Evolutionary conservation across 2,888 invertebrate genomes (phyloP), one percentile per base, ranked within the genome.

Genomic region (Drosophila ezoana): DNA sequence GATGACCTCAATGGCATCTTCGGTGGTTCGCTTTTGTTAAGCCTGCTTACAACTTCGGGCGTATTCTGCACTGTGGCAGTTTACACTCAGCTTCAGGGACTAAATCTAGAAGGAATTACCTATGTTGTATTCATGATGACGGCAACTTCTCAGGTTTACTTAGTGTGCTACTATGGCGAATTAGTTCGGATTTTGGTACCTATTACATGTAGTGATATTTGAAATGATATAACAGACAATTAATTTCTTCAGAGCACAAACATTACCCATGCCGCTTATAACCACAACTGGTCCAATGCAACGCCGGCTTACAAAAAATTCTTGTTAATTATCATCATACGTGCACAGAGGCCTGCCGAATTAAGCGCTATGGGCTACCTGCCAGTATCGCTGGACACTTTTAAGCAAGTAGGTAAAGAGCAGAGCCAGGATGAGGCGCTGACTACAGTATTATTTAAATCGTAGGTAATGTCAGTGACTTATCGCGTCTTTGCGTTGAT

Each of bases 361-460:
- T 47, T 89, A 1, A 85, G 64, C 35, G 90, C 91, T 18, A 78
- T 80, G 61, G 90, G 90, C 9, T 86, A 81, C 53, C 60, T 82
- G n/a, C 47, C 82, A 0, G 76, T 90, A 4, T 80, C 82, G 9
- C 63, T 87, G 51, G 74, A 72, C 10, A 86, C 85, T 11, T 90
- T 90, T 52, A 77, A 88, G 52, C 66, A 79, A 76, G 90, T 88
- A 62, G 51, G 65, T 54, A 20, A 5, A 20, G 0, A 4, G n/a
- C 1, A 11, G 10, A 10, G 16, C n/a, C 10, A 16, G 11, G 11
- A 1, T 18, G 10, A 33, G 11, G 6, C 11, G 10, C 4, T 2
- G 8, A 9, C 18, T 10, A 2, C n/a, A 28, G 10, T 13, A 8
- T 35, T 14, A 28, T 37, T n/a, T 5, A 1, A 23, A 51, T 60